phyloP scores from a whole-genome alignment of 2,888 invertebrate genomes.

The Papilio gigon region DNA sequence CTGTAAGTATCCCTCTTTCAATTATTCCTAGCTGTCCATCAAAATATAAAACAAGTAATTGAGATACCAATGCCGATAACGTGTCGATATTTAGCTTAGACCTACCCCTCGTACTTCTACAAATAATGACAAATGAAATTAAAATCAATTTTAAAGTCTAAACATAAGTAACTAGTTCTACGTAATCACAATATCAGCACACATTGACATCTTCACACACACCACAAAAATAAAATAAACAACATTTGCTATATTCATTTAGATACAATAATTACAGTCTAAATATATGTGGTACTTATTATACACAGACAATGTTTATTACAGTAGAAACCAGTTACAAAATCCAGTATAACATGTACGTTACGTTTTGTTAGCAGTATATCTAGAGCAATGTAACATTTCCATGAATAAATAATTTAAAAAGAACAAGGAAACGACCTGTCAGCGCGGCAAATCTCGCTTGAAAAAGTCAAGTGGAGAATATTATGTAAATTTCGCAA shows the following conservation, averaged over 20 bases:
- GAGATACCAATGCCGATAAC: no score
- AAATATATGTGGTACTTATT: no score
- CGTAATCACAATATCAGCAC: no score
- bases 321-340: conserved; percentile 29
- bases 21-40: not conserved
- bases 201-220: no score
- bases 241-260: no score
- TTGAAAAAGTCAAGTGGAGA: conserved; percentile 35
- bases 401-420: conserved; percentile 38
- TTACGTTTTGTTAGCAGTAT: conserved; percentile 8
- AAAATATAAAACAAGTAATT: not conserved
- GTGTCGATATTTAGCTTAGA: no score
- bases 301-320: not conserved
- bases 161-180: no score
- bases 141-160: no score
- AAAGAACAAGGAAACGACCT: conserved; percentile 36
- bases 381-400: conserved; percentile 33
- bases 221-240: no score
- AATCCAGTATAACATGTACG: conserved; percentile 23
- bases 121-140: no score
- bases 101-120: no score
- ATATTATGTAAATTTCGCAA: conserved; percentile 34
- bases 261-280: no score
- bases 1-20: not conserved
- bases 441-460: conserved; percentile 23